A percentile compares a stretch with the other conserved stretches of the same genome.
phyloP scores from a whole-genome alignment of 2,113 vertebrate species.

The Nerophis lumbriciformis region DNA sequence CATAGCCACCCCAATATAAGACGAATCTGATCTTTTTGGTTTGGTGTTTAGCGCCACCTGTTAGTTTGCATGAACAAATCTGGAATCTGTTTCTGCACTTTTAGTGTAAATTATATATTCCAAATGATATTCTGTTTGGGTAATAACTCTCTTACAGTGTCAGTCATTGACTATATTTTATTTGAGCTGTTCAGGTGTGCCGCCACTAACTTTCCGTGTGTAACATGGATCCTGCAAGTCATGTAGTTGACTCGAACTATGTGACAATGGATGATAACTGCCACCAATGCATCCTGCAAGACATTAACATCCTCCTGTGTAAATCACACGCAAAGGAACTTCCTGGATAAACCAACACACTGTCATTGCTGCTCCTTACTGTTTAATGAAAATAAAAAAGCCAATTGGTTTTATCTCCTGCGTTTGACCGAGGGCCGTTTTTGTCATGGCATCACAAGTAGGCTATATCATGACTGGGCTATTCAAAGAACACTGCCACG shows the following conservation, averaged over 20 bases:
- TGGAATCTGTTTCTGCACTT: no score
- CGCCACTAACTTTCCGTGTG: background rate
- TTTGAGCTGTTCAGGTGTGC: no score
- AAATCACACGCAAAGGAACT: slow-evolving; percentile 26
- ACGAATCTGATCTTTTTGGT: no score
- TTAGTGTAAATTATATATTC: no score
- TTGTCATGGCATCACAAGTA: slow-evolving; percentile 17
- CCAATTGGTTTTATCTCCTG: background rate
- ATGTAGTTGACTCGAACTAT: background rate
- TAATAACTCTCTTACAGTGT: no score
- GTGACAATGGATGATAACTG: background rate
- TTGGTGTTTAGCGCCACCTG: no score
- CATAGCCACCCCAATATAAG: no score
- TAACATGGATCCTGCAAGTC: background rate
- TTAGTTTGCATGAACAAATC: no score
- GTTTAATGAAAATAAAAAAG: background rate
- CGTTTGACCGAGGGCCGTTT: background rate
- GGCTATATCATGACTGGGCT: slow-evolving; percentile 28
- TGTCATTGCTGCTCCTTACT: slow-evolving; percentile 37
- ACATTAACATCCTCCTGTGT: background rate
- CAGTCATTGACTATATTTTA: no score
- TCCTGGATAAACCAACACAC: slow-evolving; percentile 50
- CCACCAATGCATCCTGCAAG: slow-evolving; percentile 6
- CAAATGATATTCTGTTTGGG: no score
- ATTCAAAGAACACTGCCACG: slow-evolving; percentile 42